Base-by-base conservation (phyloP, 2,888 invertebrate genomes). In the Frankliniella fusca region DNA sequence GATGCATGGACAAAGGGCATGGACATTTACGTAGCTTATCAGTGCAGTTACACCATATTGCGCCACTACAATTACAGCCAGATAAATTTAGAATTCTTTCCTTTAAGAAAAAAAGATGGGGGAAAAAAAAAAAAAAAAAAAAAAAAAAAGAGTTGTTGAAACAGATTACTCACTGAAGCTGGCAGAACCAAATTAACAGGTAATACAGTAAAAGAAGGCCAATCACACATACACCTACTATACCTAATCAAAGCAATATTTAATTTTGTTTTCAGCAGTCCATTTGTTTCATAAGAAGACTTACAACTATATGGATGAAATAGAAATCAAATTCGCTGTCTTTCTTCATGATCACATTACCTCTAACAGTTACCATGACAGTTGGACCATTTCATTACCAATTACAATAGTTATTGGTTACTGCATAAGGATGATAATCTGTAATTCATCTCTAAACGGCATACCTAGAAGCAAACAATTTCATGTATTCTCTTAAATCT, bases 61-160 rank as follows among this genome's bases (percentile, higher is more conserved):
- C 70, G 70, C 70, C 70, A 76, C 70, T 76, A 76, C 70, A 76
- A 76, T 76, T 76, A 76, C 70, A 76, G 70, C 70, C 70, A 76
- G 27, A 76, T 76, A 76, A 23, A 27, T 76, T 76, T 27, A 23
- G 23, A 76, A 27, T 76, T 27, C 70, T 76, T 76, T 76, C 27
- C 70, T 27, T 76, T 76, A 10, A 23, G 23, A 10, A 76, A 27
- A 27, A 76, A 15, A 54, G 54, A 54, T 54, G 11, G 15, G 2
- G 54, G 18, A 18, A 54, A 38, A 38, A 38, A 38, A 38, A 38
- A 38, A 38, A 38, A 38, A 38, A 38, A 38, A 38, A 5, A 38
- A 38, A 38, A 38, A 5, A 38, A 38, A 38, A 2, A 38, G 38
- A 38, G 5, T 38, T 3, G 3, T 38, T 38, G 38, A 38, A 38